Evolutionary conservation across 1,140 invertebrate genomes (phyloP).

Genomic region (Zaprionus gabonicus): DNA sequence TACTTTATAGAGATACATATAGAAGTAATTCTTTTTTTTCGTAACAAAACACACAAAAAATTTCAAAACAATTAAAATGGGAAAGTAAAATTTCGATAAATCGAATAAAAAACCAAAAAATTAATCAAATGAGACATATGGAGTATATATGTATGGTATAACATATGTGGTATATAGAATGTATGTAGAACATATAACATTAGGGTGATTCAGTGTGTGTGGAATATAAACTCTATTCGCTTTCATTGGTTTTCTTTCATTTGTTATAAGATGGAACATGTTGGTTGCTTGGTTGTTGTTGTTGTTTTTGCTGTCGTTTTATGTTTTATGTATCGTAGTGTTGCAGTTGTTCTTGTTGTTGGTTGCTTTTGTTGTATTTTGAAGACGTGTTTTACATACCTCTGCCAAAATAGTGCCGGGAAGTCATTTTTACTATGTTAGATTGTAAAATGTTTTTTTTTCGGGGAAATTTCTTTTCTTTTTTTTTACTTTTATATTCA

Average conservation of each 20-base stretch:
- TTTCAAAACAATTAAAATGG: not conserved
- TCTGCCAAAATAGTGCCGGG: constrained; percentile 85
- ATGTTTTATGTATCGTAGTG: constrained; percentile 10
- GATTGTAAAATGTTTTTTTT: constrained; percentile 49
- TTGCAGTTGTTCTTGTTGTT: constrained; percentile 17
- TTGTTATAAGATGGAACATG: constrained; percentile 11
- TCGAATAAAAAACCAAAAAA: constrained; percentile 14
- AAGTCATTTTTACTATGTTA: constrained; percentile 84
- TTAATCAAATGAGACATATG: constrained; percentile 37
- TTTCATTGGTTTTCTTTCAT: constrained; percentile 4
- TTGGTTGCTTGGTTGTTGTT: constrained; percentile 19
- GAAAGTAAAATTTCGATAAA: constrained; percentile 14
- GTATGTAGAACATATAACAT: constrained; percentile 44
- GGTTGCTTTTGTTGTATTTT: constrained; percentile 39
- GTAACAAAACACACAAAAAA: constrained; percentile 6
- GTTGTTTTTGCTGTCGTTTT: constrained; percentile 30
- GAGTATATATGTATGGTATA: constrained; percentile 36
- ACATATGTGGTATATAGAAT: constrained; percentile 6
- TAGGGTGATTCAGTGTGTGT: constrained; percentile 60
- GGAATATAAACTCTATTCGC: constrained; percentile 7
- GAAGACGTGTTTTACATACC: constrained; percentile 83
- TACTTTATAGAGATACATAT: constrained; percentile 11
- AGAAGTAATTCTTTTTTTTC: not conserved
- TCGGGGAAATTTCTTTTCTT: constrained; percentile 37
- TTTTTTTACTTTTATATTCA: constrained; percentile 26